Evolutionary conservation across 2,888 invertebrate genomes (phyloP).

Genomic region (Scaptomyza polygonia): DNA sequence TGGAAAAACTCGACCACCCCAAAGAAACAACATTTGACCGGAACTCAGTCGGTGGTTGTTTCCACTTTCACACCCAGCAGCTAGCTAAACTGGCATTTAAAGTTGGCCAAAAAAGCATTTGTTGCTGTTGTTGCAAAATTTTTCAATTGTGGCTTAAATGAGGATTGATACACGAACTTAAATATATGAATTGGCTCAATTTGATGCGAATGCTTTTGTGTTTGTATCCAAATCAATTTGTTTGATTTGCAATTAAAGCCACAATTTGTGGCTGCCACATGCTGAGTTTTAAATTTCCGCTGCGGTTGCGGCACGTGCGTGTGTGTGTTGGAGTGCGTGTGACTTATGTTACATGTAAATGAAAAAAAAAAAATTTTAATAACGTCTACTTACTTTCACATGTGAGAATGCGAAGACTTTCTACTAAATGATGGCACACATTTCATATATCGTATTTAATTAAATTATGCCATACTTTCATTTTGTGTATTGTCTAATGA

Average conservation of each 20-base stretch:
- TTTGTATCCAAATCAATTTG: slow-evolving; percentile 39
- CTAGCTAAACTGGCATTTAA: slow-evolving; percentile 46
- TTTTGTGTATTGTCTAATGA: slow-evolving; percentile 52
- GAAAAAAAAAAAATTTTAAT: not conserved
- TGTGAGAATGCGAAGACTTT: not conserved
- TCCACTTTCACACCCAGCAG: slow-evolving; percentile 55
- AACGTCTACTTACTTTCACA: slow-evolving; percentile 9
- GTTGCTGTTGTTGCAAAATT: not conserved
- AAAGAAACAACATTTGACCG: slow-evolving; percentile 10
- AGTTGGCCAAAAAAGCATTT: slow-evolving; percentile 1
- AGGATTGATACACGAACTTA: not conserved
- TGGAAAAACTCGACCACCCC: slow-evolving; percentile 63
- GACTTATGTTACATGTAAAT: slow-evolving; percentile 48
- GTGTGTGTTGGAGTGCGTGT: slow-evolving; percentile 39
- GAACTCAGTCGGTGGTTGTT: slow-evolving; percentile 58
- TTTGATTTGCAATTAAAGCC: slow-evolving; percentile 66
- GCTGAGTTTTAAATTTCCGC: slow-evolving; percentile 67
- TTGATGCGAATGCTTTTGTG: slow-evolving; percentile 19
- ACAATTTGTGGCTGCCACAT: slow-evolving; percentile 62
- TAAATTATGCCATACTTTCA: slow-evolving; percentile 41
- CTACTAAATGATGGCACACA: slow-evolving; percentile 8
- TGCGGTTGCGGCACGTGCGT: slow-evolving; percentile 66
- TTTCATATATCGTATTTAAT: slow-evolving; percentile 30
- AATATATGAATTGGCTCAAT: slow-evolving; percentile 59
- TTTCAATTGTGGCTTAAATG: slow-evolving; percentile 15